Evolutionary conservation across 2,888 invertebrate genomes (phyloP), one percentile per base, ranked within the genome.

Genomic region (Trypoxylon attenuatum): DNA sequence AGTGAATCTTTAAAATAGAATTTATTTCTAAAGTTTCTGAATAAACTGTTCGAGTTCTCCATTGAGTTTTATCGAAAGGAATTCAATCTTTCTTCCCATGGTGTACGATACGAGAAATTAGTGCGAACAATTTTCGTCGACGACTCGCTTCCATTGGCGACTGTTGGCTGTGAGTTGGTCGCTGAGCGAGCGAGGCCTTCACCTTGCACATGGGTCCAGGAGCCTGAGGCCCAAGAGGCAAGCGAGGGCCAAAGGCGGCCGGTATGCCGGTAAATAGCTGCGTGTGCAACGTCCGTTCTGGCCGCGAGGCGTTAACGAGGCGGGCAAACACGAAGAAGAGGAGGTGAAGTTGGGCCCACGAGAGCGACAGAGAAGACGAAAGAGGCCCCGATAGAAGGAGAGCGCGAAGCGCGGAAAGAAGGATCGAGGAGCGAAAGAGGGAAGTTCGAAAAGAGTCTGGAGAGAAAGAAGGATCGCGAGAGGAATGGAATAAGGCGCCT

Each of bases 221-320:
- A 56, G 56, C 62, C 64, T 69, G 63, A 72, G 49, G 58, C 67
- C 70, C 43, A 19, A 39, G 42, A 43, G 47, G 43, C 49, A 22
- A 62, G 63, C 54, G 67, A 56, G 72, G 59, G 55, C 61, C 50
- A 76, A 72, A 70, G 73, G 67, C 67, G 63, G 63, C 64, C 69
- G n/a, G n/a, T n/a, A n/a, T n/a, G 27, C 27, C 13, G 71, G 75
- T 75, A 75, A 75, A 76, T 76, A 71, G 76, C 70, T 76, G 69
- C 66, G 73, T 76, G 73, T 73, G 71, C 76, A 69, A 69, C 65
- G 72, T 77, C 67, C 77, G 73, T 69, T 75, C 58, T 73, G 76
- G 65, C 78, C 76, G 77, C 76, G 71, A 80, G 80, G 82, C 80
- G 82, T 81, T 82, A 82, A 83, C 82, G 78, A 82, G 82, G 74